A percentile compares a stretch with the other conserved stretches of the same genome.
These are phyloP conservation scores for Ataeniobius toweri DNA, from an alignment of 2,797 vertebrate genomes.

Conservation along the genomic window DNA sequence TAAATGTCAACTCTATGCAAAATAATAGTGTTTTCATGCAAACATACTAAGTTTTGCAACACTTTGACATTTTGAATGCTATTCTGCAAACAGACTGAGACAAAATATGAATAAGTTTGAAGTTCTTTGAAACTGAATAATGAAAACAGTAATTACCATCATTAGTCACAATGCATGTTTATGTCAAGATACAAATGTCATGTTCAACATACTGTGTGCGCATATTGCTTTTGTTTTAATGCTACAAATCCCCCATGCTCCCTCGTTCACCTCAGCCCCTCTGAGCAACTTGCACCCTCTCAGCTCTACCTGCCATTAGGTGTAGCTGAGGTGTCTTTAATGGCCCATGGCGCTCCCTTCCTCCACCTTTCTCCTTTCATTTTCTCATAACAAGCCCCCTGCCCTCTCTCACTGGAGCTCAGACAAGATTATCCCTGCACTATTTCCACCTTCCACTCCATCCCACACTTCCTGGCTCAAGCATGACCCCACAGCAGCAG, in stretches of 20 bases:
- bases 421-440: slow-evolving; percentile 76
- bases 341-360: slow-evolving; percentile 67
- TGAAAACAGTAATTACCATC: neutral
- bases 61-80: neutral
- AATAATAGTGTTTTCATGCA: neutral
- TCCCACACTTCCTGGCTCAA: slow-evolving; percentile 68
- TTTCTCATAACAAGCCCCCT: slow-evolving; percentile 78
- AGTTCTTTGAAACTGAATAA: slow-evolving; percentile 4
- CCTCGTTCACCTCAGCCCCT: slow-evolving; percentile 21
- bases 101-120: neutral
- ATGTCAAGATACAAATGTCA: neutral
- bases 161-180: neutral
- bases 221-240: neutral
- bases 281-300: slow-evolving; percentile 36
- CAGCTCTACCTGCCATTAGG: slow-evolving; percentile 58
- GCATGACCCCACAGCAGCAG: slow-evolving; percentile 62
- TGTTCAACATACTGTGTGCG: neutral
- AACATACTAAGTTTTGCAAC: neutral
- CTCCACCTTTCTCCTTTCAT: slow-evolving; percentile 78
- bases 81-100: neutral
- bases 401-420: slow-evolving; percentile 66
- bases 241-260: neutral
- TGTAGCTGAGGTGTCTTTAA: slow-evolving; percentile 66
- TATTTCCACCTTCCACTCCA: slow-evolving; percentile 66
- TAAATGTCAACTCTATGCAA: slow-evolving; percentile 3